Conservation (phyloP, 1,140 invertebrate species). For the Tetraneura akinire region DNA sequence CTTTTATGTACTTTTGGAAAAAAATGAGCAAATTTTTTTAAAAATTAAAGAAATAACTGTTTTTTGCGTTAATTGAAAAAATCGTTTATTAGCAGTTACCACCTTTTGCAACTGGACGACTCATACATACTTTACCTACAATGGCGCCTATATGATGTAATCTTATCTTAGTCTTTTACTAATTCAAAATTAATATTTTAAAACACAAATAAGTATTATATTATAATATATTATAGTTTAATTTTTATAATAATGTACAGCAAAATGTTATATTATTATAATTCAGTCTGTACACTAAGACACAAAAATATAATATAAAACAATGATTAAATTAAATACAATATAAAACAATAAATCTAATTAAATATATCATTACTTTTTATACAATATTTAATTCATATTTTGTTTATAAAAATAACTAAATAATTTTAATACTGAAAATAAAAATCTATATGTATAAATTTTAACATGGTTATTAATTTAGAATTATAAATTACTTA, state of each 20-base stretch:
- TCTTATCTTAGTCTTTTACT: no score
- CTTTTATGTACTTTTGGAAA: not conserved
- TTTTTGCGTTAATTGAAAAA: not conserved
- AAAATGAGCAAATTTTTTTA: not conserved
- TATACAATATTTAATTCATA: no score
- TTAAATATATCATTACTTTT: no score
- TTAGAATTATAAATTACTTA: constrained; percentile 25
- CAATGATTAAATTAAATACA: constrained; percentile 2
- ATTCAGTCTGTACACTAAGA: constrained; percentile 13
- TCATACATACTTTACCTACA: no score
- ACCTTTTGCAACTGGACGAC: not conserved
- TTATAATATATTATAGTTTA: no score
- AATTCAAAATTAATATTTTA: no score
- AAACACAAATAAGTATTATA: no score
- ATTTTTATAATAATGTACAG: not conserved
- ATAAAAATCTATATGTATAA: no score
- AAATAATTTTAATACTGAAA: no score
- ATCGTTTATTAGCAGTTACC: not conserved
- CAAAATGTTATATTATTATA: not conserved
- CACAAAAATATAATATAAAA: not conserved
- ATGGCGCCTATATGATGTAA: no score
- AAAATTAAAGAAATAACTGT: not conserved
- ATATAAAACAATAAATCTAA: not conserved
- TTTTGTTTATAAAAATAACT: no score
- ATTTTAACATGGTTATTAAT: no score